Conservation (phyloP, 2,888 invertebrate species). For the Listrodromus nycthemerus region DNA sequence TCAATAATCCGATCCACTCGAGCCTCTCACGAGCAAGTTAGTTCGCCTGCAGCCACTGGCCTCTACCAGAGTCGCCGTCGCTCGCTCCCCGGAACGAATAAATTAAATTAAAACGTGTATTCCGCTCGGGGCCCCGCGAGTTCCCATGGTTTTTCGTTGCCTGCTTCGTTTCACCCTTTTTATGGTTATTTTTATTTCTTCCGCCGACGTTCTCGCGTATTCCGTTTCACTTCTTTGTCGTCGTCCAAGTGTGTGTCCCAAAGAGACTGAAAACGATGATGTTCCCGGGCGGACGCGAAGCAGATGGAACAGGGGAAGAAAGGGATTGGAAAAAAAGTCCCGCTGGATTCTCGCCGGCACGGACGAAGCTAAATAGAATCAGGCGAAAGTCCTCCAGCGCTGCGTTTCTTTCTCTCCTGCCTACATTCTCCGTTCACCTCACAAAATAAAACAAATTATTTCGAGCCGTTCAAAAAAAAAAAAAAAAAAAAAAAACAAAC, state of each 20-base stretch:
- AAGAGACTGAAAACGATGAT: background rate
- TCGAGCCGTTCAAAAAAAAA: background rate
- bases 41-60: too few relatives aligned
- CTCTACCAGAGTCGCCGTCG: too few relatives aligned
- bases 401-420: background rate
- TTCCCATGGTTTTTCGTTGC: background rate
- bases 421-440: background rate
- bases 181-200: background rate
- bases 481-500: background rate
- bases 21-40: too few relatives aligned
- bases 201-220: background rate
- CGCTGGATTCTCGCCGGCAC: background rate
- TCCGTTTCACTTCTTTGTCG: background rate
- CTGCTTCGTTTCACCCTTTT: background rate
- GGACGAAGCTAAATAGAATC: conserved; percentile 9
- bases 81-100: background rate
- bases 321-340: background rate
- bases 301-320: background rate
- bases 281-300: background rate
- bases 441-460: background rate
- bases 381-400: background rate
- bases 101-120: conserved; percentile 6
- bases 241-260: background rate
- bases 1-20: background rate
- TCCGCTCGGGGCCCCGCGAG: background rate